Evolutionary conservation across 2,888 invertebrate genomes (phyloP), one percentile per base, ranked within the genome.

Genomic region (Apamea sordens): DNA sequence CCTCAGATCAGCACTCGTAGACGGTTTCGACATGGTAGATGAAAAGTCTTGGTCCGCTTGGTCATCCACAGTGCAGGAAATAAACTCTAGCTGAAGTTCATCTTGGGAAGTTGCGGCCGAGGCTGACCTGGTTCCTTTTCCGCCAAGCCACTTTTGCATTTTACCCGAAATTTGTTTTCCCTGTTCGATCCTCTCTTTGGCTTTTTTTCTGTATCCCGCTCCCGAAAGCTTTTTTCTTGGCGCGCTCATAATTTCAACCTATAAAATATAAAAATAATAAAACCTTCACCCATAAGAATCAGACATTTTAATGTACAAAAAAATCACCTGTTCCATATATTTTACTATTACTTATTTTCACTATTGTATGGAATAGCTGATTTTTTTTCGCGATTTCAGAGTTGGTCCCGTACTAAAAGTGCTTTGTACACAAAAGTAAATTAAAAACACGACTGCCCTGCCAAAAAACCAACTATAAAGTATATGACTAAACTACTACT

Each of bases 151-250:
- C 6, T 61, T 61, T 15, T 61, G 28, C 28, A n/a, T 61, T 61
- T 61, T 61, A 61, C 28, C 28, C 13, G 28, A 15, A 28, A 61
- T 13, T 59, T 59, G n/a, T 13, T 61, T 61, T 61, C 61, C 61
- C n/a, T 61, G 61, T 61, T 61, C 61, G 28, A n/a, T 61, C 61
- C 28, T 61, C 15, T 15, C 28, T 61, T 65, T 65, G 32, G 64
- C 64, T 65, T 36, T 65, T 65, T 36, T 65, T 65, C 64, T 65
- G 24, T 65, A 65, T 36, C 7, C 64, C 32, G 64, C 64, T 24
- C 32, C 64, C 32, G 64, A 65, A 24, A 65, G 64, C 7, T 24
- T 65, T 36, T 65, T 65, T 24, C 64, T 65, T 65, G 64, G 32
- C 13, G 64, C 32, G 64, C 61, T 61, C 61, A 61, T 59, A 59